A percentile compares a stretch with the other conserved stretches of the same genome.
Conservation (phyloP, 2,113 vertebrate genomes). For the Globicephala melas region DNA sequence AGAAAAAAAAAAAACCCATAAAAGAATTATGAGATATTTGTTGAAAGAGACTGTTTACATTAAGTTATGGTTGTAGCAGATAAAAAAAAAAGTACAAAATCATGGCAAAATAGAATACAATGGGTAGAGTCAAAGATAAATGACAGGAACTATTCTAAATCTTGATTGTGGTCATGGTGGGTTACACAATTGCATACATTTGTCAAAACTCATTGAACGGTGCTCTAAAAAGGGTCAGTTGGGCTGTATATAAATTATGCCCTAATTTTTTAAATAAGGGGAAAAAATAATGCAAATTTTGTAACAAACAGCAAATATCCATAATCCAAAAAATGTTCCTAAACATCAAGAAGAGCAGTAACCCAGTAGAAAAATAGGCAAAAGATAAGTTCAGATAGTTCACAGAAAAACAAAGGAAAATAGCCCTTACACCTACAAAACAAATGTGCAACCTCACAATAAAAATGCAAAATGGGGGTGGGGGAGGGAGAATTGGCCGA, state of each 20-base stretch:
- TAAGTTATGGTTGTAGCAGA: background rate
- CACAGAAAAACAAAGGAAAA: background rate
- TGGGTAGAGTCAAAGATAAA: background rate
- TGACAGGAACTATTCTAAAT: background rate
- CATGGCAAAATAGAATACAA: background rate
- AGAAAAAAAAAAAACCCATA: background rate
- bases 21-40: background rate
- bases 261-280: background rate
- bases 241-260: background rate
- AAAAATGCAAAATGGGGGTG: background rate
- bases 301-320: background rate
- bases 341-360: background rate
- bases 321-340: background rate
- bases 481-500: background rate
- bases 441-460: background rate
- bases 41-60: slow-evolving; percentile 8
- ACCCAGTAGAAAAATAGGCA: background rate
- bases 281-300: background rate
- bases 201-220: background rate
- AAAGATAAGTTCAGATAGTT: background rate
- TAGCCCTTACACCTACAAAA: background rate
- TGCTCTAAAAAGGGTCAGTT: background rate
- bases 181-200: background rate
- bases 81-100: background rate
- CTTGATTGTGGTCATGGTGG: background rate